Conservation (phyloP, 2,113 vertebrate genomes). For the Equus przewalskii region DNA sequence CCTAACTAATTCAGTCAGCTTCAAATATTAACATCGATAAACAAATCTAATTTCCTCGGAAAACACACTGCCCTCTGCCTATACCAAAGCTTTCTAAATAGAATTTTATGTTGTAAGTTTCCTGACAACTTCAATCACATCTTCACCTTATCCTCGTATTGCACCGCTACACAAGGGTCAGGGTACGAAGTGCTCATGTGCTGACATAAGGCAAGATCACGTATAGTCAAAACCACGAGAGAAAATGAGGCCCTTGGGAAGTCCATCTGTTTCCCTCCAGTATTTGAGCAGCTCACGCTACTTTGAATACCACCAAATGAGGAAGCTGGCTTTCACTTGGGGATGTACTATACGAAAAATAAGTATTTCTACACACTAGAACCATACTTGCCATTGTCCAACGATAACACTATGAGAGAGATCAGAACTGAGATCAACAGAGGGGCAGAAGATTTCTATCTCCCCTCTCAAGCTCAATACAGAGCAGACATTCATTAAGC, state of each 20-base stretch:
- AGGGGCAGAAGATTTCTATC: not conserved
- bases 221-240: not conserved
- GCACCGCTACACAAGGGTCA: not conserved
- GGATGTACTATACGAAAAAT: constrained; percentile 31
- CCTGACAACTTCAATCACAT: not conserved
- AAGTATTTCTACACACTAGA: constrained; percentile 29
- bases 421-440: not conserved
- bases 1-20: not conserved
- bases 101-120: not conserved
- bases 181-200: not conserved
- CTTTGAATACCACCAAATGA: constrained; percentile 24
- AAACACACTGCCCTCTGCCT: constrained; percentile 11
- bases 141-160: not conserved
- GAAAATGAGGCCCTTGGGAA: not conserved
- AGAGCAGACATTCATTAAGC: not conserved
- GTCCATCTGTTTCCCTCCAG: not conserved
- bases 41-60: constrained; percentile 33
- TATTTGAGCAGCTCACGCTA: not conserved
- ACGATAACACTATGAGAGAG: not conserved
- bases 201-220: not conserved
- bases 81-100: constrained; percentile 4
- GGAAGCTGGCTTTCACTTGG: not conserved
- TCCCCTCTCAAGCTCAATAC: not conserved
- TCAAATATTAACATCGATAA: constrained; percentile 7
- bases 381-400: not conserved